Conservation (phyloP, 2,113 vertebrate species). For the Mustelus asterias region DNA sequence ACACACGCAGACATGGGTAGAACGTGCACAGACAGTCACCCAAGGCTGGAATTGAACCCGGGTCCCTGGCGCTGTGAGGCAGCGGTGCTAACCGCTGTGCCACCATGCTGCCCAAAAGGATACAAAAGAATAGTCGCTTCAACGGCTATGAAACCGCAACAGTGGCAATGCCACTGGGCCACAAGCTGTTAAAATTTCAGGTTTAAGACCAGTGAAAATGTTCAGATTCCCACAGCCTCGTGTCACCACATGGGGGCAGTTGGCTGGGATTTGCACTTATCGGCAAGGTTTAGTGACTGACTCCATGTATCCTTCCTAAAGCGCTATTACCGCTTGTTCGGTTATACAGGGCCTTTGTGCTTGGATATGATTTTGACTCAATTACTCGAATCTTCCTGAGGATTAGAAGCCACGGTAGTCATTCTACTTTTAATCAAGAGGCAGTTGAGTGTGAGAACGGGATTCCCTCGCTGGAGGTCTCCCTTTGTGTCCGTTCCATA, state of each 20-base stretch:
- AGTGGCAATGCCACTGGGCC: background rate
- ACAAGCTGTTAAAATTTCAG: background rate
- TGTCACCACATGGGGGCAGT: constrained; percentile 33
- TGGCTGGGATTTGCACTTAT: constrained; percentile 27
- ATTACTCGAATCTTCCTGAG: constrained; percentile 12
- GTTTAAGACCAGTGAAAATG: background rate
- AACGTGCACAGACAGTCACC: too few relatives aligned
- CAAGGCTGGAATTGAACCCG: too few relatives aligned
- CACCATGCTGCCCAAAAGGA: too few relatives aligned
- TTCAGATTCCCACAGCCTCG: constrained; percentile 7
- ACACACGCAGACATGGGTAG: too few relatives aligned
- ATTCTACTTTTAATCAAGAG: background rate
- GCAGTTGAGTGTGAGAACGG: background rate
- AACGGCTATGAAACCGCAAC: background rate
- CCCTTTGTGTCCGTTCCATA: constrained; percentile 13
- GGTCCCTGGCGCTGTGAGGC: too few relatives aligned
- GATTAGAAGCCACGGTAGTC: background rate
- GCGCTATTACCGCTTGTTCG: background rate
- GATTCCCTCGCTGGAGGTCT: background rate
- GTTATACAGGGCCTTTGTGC: constrained; percentile 13
- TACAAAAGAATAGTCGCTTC: background rate
- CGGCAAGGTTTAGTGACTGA: constrained; percentile 11
- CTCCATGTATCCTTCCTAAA: constrained; percentile 25
- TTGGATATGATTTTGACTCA: background rate
- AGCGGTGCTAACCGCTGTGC: too few relatives aligned